Conservation (phyloP, 2,888 invertebrate species). For the Penaeus monodon region DNA sequence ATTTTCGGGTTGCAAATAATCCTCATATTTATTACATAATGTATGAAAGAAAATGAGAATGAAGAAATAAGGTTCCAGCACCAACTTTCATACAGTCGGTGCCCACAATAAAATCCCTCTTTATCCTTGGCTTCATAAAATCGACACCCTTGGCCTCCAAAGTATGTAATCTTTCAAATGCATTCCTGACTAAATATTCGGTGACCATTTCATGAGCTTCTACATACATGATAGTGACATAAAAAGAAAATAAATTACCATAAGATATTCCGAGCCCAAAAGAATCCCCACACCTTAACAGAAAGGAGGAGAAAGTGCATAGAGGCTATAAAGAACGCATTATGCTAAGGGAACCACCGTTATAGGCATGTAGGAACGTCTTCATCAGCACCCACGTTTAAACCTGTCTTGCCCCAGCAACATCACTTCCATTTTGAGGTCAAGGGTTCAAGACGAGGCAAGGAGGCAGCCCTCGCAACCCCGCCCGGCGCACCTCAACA, state of each 20-base stretch:
- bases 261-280: background rate
- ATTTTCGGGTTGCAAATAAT: no score
- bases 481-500: slow-evolving; percentile 24
- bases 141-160: background rate
- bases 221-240: slow-evolving; percentile 13
- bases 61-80: no score
- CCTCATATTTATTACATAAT: no score
- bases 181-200: slow-evolving; percentile 11
- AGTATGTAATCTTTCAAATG: slow-evolving; percentile 7
- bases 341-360: slow-evolving; percentile 20
- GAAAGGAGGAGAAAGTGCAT: slow-evolving; percentile 17
- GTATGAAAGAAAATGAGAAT: no score
- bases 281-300: background rate
- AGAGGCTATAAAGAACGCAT: background rate
- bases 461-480: slow-evolving; percentile 8
- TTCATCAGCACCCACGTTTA: slow-evolving; percentile 29
- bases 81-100: no score
- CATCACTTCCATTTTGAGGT: no score
- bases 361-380: slow-evolving; percentile 25
- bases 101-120: no score
- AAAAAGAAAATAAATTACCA: slow-evolving; percentile 8
- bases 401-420: no score
- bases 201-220: slow-evolving; percentile 5
- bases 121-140: background rate
- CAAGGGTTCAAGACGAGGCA: no score